Evolutionary conservation across 1,140 invertebrate species (phyloP), one percentile per base, ranked within the genome.

Genomic region (Homarus americanus): DNA sequence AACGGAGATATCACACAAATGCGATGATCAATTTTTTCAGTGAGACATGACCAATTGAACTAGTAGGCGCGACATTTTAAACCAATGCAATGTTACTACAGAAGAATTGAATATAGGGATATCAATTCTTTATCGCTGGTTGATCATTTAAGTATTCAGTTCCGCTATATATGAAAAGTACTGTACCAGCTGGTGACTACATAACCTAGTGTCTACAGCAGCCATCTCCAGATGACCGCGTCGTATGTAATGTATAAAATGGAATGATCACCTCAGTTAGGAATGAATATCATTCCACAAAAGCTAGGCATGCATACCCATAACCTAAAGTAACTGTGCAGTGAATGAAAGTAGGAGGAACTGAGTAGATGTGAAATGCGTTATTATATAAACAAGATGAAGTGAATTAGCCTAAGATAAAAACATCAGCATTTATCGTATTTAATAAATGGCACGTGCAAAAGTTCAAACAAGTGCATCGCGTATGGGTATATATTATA

Each of bases 231-330:
- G 40, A 49, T 32, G 24, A 24, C 63, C 40, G 32, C 76, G 24
- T 44, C 32, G 38, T 79, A 79, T 79, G 28, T n/a, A 79, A 79
- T 49, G 76, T 79, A 79, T 32, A 79, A 79, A 79, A 79, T 79
- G 76, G 76, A 79, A 79, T 79, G 76, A 49, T 79, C 76, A 79
- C n/a, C 40, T 41, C 76, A 41, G 44, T 41, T 49, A 20, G 76
- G 76, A 49, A 41, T 41, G n/a, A 49, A 44, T 79, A 44, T 49
- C 41, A 44, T 49, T 49, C 76, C 76, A 49, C 20, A 40, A 49
- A 79, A 79, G 76, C 76, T 41, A 79, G 63, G 76, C 76, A 79
- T 79, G 76, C 76, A 79, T 44, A 79, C 76, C 76, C 76, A 49
- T 79, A 41, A 34, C 9, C 40, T 32, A n/a, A 79, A 79, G 76